Conservation (phyloP, 2,888 invertebrate species). For the Cabera pusaria region DNA sequence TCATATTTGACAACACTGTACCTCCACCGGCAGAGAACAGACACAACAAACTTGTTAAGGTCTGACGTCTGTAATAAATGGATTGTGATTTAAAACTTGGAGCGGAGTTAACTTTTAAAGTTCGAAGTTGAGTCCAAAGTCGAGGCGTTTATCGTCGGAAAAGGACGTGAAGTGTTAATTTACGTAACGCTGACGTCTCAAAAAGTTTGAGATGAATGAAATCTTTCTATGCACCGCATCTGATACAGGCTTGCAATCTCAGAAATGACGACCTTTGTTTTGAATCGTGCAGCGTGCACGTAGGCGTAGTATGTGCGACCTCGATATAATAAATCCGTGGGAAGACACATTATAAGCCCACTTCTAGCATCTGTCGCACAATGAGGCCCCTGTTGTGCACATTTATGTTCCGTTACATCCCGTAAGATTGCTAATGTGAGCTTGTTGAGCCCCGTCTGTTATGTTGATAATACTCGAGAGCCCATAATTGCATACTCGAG, state of each 20-base stretch:
- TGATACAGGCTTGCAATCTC: constrained; percentile 21
- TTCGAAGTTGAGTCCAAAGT: too few species aligned
- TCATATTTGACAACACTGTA: constrained; percentile 1
- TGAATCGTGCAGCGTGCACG: constrained; percentile 8
- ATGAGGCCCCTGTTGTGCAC: constrained; percentile 34
- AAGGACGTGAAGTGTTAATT: constrained; percentile 2
- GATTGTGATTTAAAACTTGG: constrained; percentile 1
- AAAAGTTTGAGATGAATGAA: constrained; percentile 9
- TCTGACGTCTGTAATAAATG: constrained; percentile 2
- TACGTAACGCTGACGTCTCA: neutral
- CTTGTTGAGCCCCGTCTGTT: constrained; percentile 17
- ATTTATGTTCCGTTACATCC: constrained; percentile 32
- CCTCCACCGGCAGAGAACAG: neutral
- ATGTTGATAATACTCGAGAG: constrained; percentile 26
- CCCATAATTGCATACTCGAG: constrained; percentile 19
- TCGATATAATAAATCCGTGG: constrained; percentile 61
- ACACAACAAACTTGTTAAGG: constrained; percentile 3
- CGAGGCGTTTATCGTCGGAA: neutral
- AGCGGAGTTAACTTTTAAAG: constrained; percentile 2
- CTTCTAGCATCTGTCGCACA: constrained; percentile 37
- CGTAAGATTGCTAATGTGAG: constrained; percentile 33
- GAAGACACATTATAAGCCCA: constrained; percentile 50
- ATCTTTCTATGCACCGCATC: constrained; percentile 20
- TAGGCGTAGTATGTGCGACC: constrained; percentile 42
- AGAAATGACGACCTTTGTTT: constrained; percentile 24